Conservation (phyloP, 2,113 vertebrate genomes). For the Dascyllus trimaculatus region DNA sequence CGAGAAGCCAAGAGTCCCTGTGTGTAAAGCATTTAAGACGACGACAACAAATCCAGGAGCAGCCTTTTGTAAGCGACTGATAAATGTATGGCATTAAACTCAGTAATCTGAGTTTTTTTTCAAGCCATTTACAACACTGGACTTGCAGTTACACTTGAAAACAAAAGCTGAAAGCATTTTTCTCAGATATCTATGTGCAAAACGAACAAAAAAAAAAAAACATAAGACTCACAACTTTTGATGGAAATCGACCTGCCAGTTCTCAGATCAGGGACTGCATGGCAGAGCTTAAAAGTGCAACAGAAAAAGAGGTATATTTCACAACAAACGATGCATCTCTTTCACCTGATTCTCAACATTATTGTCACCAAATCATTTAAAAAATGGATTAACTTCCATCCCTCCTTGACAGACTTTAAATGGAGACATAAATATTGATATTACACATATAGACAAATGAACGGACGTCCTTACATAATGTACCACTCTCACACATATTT, state of each 20-base stretch:
- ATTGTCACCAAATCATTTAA: neutral
- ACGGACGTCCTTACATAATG: neutral
- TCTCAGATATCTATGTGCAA: neutral
- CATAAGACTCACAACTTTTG: neutral
- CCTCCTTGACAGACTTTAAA: neutral
- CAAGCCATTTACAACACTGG: too few species aligned
- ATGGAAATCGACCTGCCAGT: neutral
- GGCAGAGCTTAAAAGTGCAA: conserved; percentile 64
- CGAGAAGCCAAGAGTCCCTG: conserved; percentile 14
- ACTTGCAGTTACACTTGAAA: neutral
- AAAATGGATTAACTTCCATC: neutral
- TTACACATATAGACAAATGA: neutral
- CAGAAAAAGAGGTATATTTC: conserved; percentile 21
- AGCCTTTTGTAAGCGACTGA: neutral
- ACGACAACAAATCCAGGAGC: conserved; percentile 6
- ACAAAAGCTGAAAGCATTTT: neutral
- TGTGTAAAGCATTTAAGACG: conserved; percentile 2
- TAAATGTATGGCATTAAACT: neutral
- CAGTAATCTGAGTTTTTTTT: too few species aligned
- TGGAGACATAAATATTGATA: conserved; percentile 1
- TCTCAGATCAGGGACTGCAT: conserved; percentile 34
- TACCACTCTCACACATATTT: conserved; percentile 14
- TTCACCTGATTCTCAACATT: conserved; percentile 11
- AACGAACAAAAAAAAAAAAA: neutral
- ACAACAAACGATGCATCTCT: conserved; percentile 10